These are phyloP conservation scores for Vombatus ursinus DNA, from an alignment of 2,113 vertebrate genomes.

Conservation along the genomic window DNA sequence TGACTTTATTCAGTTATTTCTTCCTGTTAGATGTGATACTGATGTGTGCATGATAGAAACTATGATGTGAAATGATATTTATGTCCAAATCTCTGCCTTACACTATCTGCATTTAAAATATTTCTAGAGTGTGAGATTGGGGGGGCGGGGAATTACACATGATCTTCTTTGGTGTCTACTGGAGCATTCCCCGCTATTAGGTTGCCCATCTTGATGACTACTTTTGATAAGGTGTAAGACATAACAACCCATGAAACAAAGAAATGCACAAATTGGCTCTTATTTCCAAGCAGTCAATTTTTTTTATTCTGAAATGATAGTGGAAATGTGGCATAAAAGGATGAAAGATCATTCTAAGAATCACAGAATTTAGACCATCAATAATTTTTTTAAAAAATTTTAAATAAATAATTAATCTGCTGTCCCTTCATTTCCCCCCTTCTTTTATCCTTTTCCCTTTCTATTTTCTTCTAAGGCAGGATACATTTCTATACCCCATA, in stretches of 20 bases:
- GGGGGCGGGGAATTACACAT: background rate
- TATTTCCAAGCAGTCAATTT: background rate
- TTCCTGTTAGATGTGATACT: background rate
- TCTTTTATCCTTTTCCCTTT: no score
- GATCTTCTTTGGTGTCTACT: background rate
- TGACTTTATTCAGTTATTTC: constrained; percentile 22
- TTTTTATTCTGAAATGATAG: background rate
- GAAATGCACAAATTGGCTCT: background rate
- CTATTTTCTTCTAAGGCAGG: no score
- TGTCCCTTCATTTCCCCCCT: no score
- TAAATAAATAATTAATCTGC: no score
- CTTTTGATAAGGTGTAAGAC: background rate
- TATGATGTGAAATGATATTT: constrained; percentile 45
- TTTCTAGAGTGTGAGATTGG: background rate
- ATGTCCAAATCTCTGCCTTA: background rate
- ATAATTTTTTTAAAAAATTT: background rate
- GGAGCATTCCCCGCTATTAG: background rate
- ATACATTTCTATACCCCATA: no score
- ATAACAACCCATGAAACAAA: background rate
- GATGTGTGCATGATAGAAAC: constrained; percentile 33
- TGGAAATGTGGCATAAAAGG: background rate
- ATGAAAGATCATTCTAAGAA: background rate
- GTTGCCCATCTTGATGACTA: background rate
- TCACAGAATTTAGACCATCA: background rate
- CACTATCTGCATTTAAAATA: constrained; percentile 19